A percentile compares a stretch with the other conserved stretches of the same genome.
phyloP scores from a whole-genome alignment of 2,888 invertebrate genomes.

The Drosophila nr. perissopoda region DNA sequence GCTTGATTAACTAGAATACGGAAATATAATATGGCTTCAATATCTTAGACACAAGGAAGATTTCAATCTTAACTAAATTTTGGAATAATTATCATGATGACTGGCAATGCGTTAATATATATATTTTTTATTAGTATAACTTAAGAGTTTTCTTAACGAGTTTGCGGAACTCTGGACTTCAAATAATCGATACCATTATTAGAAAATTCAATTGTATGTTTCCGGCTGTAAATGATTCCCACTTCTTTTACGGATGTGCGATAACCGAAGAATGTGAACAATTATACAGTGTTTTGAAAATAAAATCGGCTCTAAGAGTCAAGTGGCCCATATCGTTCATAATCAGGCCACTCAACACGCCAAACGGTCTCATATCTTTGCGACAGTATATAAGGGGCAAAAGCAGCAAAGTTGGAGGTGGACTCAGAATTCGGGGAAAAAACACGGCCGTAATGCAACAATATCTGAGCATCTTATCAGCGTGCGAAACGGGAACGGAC shows the following conservation, averaged over 20 bases:
- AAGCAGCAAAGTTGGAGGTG: background rate
- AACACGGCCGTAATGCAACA: conserved; percentile 6
- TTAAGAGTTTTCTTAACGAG: background rate
- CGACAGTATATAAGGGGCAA: background rate
- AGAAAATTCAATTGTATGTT: conserved; percentile 7
- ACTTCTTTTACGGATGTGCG: conserved; percentile 12
- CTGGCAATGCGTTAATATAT: background rate
- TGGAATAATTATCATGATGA: background rate
- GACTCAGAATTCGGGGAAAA: conserved; percentile 5
- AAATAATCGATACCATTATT: background rate
- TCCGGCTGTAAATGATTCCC: conserved; percentile 34
- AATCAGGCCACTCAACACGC: conserved; percentile 2
- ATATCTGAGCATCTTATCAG: conserved; percentile 44
- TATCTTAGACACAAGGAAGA: no score
- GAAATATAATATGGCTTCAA: background rate
- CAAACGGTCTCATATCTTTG: background rate
- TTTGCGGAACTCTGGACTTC: background rate
- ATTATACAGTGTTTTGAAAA: conserved; percentile 1
- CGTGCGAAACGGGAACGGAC: background rate
- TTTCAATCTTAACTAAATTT: background rate
- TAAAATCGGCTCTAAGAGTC: conserved; percentile 3
- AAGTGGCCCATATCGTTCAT: conserved; percentile 6
- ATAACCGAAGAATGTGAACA: conserved; percentile 26
- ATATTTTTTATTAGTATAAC: background rate
- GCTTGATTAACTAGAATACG: background rate